Conservation (phyloP, 2,113 vertebrate species). For the Crotophaga sulcirostris region DNA sequence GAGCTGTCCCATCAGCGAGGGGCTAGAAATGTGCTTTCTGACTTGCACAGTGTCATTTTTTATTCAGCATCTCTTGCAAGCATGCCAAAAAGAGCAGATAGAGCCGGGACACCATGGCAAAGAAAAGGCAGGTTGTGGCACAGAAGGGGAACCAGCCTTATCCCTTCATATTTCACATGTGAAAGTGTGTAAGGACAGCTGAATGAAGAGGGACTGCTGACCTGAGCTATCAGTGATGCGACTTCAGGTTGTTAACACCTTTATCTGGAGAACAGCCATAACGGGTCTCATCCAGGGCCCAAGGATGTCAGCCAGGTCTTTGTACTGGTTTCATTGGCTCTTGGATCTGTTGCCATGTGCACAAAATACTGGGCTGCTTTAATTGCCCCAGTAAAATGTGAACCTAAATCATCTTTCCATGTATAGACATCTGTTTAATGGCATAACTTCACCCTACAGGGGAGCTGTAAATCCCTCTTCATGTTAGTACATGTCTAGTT, state of each 20-base stretch:
- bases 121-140: neutral
- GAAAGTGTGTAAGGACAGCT: neutral
- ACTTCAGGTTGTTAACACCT: neutral
- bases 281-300: neutral
- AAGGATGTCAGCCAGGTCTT: neutral
- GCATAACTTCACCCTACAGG: neutral
- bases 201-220: neutral
- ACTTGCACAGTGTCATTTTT: neutral
- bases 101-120: neutral
- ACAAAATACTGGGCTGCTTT: neutral
- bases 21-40: neutral
- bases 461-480: neutral
- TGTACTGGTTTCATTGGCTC: neutral
- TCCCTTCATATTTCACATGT: constrained; percentile 7
- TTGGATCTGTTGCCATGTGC: neutral
- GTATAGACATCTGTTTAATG: neutral
- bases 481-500: neutral
- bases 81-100: neutral
- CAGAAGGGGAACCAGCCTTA: neutral
- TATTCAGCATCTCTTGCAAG: neutral
- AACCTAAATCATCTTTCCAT: neutral
- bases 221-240: neutral
- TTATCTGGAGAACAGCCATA: neutral
- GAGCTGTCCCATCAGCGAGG: neutral
- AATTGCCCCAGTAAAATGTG: neutral